Evolutionary conservation across 2,888 invertebrate species (phyloP).

Genomic region (Magallana nippona): DNA sequence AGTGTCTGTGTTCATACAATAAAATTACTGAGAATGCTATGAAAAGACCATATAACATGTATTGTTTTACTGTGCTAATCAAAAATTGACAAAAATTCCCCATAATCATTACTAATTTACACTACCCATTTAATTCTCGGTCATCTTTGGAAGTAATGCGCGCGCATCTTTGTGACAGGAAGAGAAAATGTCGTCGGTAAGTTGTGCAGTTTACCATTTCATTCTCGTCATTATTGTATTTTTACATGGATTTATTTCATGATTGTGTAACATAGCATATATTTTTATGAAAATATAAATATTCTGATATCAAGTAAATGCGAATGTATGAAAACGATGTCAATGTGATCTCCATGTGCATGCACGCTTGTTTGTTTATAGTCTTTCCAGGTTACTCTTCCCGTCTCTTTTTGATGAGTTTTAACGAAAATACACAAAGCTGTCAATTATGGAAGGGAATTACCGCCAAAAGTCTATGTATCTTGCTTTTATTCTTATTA

Average conservation of each 20-base stretch:
- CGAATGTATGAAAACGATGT: not conserved
- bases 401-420: too few species aligned
- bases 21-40: not conserved
- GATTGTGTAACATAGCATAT: not conserved
- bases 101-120: not conserved
- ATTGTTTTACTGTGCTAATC: not conserved
- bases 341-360: not conserved
- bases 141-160: conserved; percentile 20
- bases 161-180: too few species aligned
- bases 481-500: too few species aligned
- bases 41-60: not conserved
- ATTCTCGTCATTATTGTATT: not conserved
- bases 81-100: not conserved
- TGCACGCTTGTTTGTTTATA: conserved; percentile 6
- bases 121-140: not conserved
- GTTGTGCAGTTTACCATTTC: not conserved
- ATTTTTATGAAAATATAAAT: not conserved
- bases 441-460: too few species aligned
- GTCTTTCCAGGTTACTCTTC: too few species aligned
- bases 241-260: not conserved
- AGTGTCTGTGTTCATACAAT: not conserved
- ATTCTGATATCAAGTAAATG: not conserved
- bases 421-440: too few species aligned
- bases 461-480: too few species aligned
- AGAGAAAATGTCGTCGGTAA: not conserved